Conservation (phyloP, 2,888 invertebrate genomes). For the Julus scanicus region DNA sequence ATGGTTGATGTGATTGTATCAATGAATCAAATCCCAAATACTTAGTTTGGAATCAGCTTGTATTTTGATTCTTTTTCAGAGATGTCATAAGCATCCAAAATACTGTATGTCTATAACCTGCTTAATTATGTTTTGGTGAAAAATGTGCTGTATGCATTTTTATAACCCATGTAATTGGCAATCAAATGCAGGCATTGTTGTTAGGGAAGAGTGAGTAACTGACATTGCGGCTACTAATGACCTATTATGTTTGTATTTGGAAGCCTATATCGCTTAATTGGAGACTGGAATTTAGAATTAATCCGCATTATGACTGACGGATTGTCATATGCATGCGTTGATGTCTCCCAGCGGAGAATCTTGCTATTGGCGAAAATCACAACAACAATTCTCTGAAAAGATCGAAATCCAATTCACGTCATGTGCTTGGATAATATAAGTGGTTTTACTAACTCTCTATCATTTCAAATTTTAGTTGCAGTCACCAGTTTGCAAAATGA, state of each 20-base stretch:
- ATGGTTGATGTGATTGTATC: no score
- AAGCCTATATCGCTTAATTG: neutral
- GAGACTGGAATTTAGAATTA: neutral
- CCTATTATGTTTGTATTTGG: neutral
- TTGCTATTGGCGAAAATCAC: neutral
- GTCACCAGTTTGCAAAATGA: neutral
- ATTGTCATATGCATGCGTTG: neutral
- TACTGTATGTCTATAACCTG: neutral
- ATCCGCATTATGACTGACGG: neutral
- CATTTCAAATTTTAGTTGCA: neutral
- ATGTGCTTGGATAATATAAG: neutral
- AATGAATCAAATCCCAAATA: no score
- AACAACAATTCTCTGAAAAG: neutral
- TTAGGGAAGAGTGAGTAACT: neutral
- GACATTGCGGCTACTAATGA: conserved; percentile 8
- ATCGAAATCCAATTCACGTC: neutral
- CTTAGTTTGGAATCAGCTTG: no score
- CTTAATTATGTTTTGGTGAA: neutral
- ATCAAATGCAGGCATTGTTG: neutral
- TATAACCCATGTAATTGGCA: neutral
- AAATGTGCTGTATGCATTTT: neutral
- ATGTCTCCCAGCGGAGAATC: neutral
- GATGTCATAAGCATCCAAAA: neutral
- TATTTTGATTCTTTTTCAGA: neutral
- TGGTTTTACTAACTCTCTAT: neutral